These are phyloP conservation scores for Indicator indicator DNA, from an alignment of 2,113 vertebrate genomes.

Conservation along the genomic window DNA sequence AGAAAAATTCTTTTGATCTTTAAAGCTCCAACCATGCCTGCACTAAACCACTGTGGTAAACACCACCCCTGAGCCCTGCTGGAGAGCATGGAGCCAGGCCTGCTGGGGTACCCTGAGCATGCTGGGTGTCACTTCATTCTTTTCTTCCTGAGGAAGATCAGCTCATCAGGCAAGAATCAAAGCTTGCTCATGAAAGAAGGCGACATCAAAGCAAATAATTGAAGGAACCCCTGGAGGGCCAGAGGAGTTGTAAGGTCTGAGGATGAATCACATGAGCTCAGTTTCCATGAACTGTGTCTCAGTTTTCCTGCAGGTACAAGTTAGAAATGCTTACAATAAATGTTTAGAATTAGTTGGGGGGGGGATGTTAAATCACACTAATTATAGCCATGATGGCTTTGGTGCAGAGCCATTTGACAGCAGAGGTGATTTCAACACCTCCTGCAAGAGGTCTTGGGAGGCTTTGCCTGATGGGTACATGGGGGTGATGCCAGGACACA, in stretches of 20 bases:
- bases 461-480: neutral
- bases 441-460: neutral
- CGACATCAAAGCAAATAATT: slow-evolving; percentile 74
- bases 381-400: slow-evolving; percentile 39
- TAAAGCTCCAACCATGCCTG: neutral
- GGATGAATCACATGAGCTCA: slow-evolving; percentile 70
- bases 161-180: slow-evolving; percentile 54
- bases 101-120: neutral
- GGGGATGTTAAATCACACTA: slow-evolving; percentile 49
- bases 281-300: slow-evolving; percentile 73
- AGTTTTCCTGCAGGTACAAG: slow-evolving; percentile 71
- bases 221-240: slow-evolving; percentile 73
- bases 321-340: slow-evolving; percentile 57
- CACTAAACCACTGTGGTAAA: neutral
- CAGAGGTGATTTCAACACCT: neutral
- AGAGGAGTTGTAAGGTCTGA: slow-evolving; percentile 71
- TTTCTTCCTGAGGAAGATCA: slow-evolving; percentile 44
- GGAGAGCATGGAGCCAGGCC: neutral
- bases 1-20: neutral
- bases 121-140: neutral
- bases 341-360: slow-evolving; percentile 56
- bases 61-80: neutral
- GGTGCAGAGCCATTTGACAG: slow-evolving; percentile 34
- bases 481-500: neutral
- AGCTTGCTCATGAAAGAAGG: slow-evolving; percentile 55